A percentile compares a stretch with the other conserved stretches of the same genome.
Conservation (phyloP, 2,888 invertebrate genomes). For the Cheilosia scutellata region DNA sequence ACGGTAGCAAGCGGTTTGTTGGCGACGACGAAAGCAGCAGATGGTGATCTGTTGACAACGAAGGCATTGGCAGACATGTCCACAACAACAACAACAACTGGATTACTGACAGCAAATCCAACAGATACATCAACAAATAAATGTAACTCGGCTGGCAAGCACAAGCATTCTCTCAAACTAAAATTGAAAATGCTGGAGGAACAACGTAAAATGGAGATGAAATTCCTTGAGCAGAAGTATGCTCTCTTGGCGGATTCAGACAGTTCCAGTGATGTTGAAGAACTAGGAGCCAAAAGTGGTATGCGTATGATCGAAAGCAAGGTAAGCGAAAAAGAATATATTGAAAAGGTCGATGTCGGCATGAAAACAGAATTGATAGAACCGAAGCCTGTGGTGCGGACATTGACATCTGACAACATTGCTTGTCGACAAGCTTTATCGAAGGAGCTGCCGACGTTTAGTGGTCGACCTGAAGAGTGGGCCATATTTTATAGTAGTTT, state of each 20-base stretch:
- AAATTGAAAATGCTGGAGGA: background rate
- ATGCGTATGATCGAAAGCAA: background rate
- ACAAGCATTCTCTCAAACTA: background rate
- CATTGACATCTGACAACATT: background rate
- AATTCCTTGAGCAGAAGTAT: background rate
- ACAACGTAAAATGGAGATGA: background rate
- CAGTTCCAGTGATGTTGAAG: background rate
- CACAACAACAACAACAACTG: background rate
- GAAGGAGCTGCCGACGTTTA: conserved; percentile 7
- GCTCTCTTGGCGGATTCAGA: background rate
- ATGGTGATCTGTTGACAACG: background rate
- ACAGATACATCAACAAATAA: background rate
- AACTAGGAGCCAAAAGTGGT: background rate
- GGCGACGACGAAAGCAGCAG: background rate
- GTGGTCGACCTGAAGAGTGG: conserved; percentile 3
- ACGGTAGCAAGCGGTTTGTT: background rate
- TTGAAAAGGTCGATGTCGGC: background rate
- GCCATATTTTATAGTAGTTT: background rate
- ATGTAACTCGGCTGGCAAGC: background rate
- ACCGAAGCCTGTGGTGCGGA: background rate
- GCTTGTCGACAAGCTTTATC: conserved; percentile 3
- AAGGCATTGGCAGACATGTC: background rate
- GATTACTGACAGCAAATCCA: background rate
- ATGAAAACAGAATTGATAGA: background rate
- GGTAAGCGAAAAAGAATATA: background rate